Base-by-base conservation (phyloP, 1,140 invertebrate species). In the Notospermus geniculatus region DNA sequence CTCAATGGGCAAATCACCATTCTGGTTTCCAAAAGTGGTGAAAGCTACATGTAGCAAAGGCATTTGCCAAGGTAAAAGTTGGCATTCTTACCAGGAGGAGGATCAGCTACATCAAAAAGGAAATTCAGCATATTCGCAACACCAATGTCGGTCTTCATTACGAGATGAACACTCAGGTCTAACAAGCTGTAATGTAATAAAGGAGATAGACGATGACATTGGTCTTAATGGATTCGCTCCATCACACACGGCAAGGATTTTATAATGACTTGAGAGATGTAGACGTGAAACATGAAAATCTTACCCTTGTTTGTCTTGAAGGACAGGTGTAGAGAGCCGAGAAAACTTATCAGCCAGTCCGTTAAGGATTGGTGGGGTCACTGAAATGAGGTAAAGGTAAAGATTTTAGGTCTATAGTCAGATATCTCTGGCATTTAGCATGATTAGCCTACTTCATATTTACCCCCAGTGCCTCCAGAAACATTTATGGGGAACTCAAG, bases 121-220 rank as follows among this genome's bases (percentile, higher is more conserved):
- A 82, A 82, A 30, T 78, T 63, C 29, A 90, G 79, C 19, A 89
- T 84, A 64, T 87, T 83, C n/a, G 83, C 82, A 17, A 85, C 86
- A 7, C 86, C 86, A 64, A 85, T 83, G 63, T 88, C 85, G 70
- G 85, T 87, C 54, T 84, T 83, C n/a, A 88, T 74, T 0, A 87
- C 81, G 27, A 90, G 77, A 66, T 86, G 84, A 2, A 89, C 85
- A 1, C 86, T 81, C 29, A 89, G 73, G 54, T 85, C 84, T 61
- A 85, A 71, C 15, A 90, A 75, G 61, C 84, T 79, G 68, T 32
- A 69, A 67, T 39, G 23, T 39, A 22, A 41, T 5, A 17, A 19
- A 25, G 7, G 27, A n/a, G n/a, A n/a, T n/a, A n/a, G n/a, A n/a
- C n/a, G n/a, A n/a, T n/a, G n/a, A n/a, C 1, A 28, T 19, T 1